A percentile compares a stretch with the other conserved stretches of the same genome.
phyloP scores from a whole-genome alignment of 1,140 invertebrate species.

The Danaus melanippus region DNA sequence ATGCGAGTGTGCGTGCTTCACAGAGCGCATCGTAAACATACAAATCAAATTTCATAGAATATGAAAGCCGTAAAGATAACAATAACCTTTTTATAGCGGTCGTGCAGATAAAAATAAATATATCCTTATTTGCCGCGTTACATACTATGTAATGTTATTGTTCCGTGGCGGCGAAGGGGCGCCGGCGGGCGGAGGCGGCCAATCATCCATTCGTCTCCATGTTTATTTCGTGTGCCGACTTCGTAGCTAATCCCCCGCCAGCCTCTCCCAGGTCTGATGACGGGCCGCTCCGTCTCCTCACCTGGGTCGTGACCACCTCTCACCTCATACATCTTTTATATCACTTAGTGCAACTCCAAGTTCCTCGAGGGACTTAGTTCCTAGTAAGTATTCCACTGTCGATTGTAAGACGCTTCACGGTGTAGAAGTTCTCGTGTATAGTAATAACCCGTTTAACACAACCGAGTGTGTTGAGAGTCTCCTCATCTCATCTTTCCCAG shows the following conservation, averaged over 20 bases:
- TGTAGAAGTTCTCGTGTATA: slow-evolving; percentile 19
- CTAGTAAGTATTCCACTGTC: slow-evolving; percentile 37
- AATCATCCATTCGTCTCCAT: slow-evolving; percentile 61
- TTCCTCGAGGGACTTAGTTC: slow-evolving; percentile 30
- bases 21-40: slow-evolving; percentile 1
- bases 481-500: slow-evolving; percentile 29
- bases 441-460: slow-evolving; percentile 44
- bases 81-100: slow-evolving; percentile 59
- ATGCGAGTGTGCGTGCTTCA: no score
- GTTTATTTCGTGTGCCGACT: slow-evolving; percentile 55
- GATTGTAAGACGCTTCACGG: slow-evolving; percentile 30
- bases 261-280: slow-evolving; percentile 34
- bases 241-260: slow-evolving; percentile 46
- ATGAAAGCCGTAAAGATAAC: slow-evolving; percentile 54
- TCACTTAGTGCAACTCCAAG: slow-evolving; percentile 26
- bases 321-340: slow-evolving; percentile 6
- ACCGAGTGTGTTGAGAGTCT: slow-evolving; percentile 24
- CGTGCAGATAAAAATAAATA: slow-evolving; percentile 57
- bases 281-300: slow-evolving; percentile 28
- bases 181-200: slow-evolving; percentile 8
- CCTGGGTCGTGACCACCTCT: slow-evolving; percentile 28
- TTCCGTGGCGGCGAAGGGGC: slow-evolving; percentile 22
- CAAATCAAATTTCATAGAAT: slow-evolving; percentile 35
- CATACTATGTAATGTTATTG: slow-evolving; percentile 26
- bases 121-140: slow-evolving; percentile 37